Percentiles rank a stretch among this genome's conserved stretches.
Evolutionary conservation across 2,888 invertebrate species (phyloP).

Genomic region (Thymelicus acteon): DNA sequence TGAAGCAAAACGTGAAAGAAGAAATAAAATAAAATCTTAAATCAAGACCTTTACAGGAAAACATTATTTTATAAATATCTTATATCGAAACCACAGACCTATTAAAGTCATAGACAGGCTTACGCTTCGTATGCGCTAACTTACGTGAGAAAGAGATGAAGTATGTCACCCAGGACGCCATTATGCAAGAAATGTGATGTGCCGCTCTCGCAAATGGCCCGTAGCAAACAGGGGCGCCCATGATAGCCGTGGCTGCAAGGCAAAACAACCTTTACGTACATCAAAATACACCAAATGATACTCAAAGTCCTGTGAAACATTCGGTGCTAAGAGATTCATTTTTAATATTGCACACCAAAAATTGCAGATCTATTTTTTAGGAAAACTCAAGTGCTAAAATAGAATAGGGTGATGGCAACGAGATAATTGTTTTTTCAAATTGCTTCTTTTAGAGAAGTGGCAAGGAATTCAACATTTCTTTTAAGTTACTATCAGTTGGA

Average conservation of each 20-base stretch:
- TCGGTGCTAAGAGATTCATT: conserved; percentile 21
- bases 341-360: conserved; percentile 34
- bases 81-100: not conserved
- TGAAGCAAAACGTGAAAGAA: no score
- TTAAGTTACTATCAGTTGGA: no score
- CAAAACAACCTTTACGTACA: conserved; percentile 20
- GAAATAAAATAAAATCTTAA: no score
- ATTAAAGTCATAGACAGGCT: conserved; percentile 14
- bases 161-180: conserved; percentile 87
- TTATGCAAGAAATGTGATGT: conserved; percentile 82
- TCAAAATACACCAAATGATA: not conserved
- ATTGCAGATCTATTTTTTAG: conserved; percentile 30
- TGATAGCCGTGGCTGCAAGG: conserved; percentile 83
- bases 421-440: conserved; percentile 15
- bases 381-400: conserved; percentile 23
- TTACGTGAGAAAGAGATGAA: conserved; percentile 89
- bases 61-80: not conserved
- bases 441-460: no score
- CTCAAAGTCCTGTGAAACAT: conserved; percentile 11
- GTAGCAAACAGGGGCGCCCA: conserved; percentile 86
- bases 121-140: conserved; percentile 50
- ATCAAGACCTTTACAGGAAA: no score
- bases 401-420: conserved; percentile 9
- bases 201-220: conserved; percentile 88
- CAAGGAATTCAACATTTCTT: no score